These are phyloP conservation scores for Hormiphora californensis DNA, from an alignment of 37 sponge, comb jelly and placozoan species.

Conservation along the genomic window DNA sequence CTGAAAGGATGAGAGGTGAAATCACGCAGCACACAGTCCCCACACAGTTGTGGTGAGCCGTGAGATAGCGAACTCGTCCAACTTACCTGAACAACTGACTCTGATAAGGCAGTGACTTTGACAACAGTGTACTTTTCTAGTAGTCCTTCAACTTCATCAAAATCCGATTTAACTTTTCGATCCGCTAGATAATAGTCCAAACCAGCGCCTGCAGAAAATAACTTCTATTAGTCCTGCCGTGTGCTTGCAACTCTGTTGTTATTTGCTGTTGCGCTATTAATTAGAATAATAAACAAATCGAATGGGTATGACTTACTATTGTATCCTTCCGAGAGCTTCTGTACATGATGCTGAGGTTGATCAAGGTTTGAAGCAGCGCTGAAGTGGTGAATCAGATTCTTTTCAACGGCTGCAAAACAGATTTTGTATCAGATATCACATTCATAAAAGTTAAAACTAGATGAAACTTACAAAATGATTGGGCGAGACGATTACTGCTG, in stretches of 20 bases:
- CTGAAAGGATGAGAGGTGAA: too few relatives aligned
- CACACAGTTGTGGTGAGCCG: too few relatives aligned
- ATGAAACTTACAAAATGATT: constrained; percentile 37
- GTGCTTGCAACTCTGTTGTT: not conserved
- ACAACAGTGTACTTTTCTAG: constrained; percentile 4
- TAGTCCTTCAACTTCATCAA: constrained; percentile 35
- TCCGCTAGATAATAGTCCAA: not conserved
- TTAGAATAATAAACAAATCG: too few relatives aligned
- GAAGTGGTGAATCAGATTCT: constrained; percentile 8
- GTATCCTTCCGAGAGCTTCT: constrained; percentile 14
- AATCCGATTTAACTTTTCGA: not conserved
- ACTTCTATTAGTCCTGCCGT: not conserved
- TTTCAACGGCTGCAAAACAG: constrained; percentile 21
- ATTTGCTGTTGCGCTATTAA: too few relatives aligned
- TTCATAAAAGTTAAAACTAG: not conserved
- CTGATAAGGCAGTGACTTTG: not conserved
- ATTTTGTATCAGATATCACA: not conserved
- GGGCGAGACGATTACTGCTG: not conserved
- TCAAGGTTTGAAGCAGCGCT: not conserved
- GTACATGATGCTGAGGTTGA: not conserved
- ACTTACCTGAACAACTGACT: not conserved
- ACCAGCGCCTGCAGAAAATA: not conserved
- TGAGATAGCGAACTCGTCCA: too few relatives aligned
- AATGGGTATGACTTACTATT: not conserved
- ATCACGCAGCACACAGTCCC: too few relatives aligned